phyloP scores from a whole-genome alignment of 2,888 invertebrate species.

The Orthonychiurus folsomi region DNA sequence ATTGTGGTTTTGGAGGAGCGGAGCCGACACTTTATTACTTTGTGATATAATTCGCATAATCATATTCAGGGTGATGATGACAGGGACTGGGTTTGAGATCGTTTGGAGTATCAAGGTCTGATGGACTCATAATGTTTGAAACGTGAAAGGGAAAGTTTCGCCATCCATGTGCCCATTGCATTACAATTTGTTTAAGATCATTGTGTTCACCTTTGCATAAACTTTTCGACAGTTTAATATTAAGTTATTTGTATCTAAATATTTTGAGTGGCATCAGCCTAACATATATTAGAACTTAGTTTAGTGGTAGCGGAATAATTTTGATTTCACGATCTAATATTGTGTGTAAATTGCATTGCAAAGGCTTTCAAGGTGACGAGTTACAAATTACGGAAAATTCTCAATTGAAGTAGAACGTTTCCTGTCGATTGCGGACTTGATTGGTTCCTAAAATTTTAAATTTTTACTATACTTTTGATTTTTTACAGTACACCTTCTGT shows the following conservation, averaged over 20 bases:
- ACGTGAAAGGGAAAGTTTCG: neutral
- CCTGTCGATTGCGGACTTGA: neutral
- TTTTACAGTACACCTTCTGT: neutral
- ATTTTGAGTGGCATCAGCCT: too few relatives aligned
- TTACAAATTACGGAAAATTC: too few relatives aligned
- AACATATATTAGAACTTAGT: too few relatives aligned
- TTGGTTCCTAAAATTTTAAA: neutral
- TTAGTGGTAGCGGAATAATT: too few relatives aligned
- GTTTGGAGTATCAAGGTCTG: neutral
- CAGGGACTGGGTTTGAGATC: neutral
- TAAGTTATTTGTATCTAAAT: too few relatives aligned
- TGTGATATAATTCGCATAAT: neutral
- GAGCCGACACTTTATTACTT: conserved; percentile 1
- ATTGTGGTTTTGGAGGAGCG: neutral
- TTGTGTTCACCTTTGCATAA: too few relatives aligned
- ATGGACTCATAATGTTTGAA: neutral
- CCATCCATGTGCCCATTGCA: neutral
- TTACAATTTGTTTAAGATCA: too few relatives aligned
- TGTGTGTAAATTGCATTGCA: too few relatives aligned
- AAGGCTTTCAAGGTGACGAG: too few relatives aligned
- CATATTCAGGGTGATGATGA: neutral
- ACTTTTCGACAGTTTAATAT: too few relatives aligned
- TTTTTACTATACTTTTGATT: neutral
- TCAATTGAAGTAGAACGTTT: neutral
- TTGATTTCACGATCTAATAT: too few relatives aligned